phyloP scores from a whole-genome alignment of 2,888 invertebrate genomes.

The Caradrina kadenii region DNA sequence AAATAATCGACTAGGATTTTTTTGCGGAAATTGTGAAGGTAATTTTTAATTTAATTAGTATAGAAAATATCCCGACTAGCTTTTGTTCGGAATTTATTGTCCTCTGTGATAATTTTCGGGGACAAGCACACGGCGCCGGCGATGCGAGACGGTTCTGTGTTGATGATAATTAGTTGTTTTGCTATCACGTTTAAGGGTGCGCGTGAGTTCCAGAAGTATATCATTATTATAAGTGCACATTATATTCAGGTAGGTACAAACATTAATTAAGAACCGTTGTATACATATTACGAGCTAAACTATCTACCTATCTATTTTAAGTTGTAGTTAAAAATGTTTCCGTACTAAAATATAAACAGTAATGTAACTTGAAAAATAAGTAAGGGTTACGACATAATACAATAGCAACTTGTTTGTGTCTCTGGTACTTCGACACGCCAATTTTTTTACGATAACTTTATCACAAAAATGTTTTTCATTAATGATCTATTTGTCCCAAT shows the following conservation, averaged over 20 bases:
- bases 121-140: background rate
- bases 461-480: constrained; percentile 19
- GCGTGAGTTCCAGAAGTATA: constrained; percentile 33
- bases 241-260: constrained; percentile 11
- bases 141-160: constrained; percentile 17
- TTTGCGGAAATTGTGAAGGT: constrained; percentile 53
- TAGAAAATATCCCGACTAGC: constrained; percentile 34
- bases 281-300: background rate
- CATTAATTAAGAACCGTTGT: background rate
- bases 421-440: background rate
- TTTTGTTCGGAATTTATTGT: constrained; percentile 19
- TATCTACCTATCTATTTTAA: background rate
- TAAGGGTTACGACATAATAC: background rate
- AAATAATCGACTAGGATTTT: constrained; percentile 30
- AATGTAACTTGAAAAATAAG: background rate
- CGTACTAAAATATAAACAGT: background rate
- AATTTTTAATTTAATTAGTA: constrained; percentile 40
- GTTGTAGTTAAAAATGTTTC: background rate
- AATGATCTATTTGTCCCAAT: constrained; percentile 34
- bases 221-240: background rate
- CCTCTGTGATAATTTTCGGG: constrained; percentile 27
- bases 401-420: constrained; percentile 1
- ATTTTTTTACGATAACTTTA: constrained; percentile 9
- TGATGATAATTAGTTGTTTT: constrained; percentile 27
- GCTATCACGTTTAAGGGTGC: constrained; percentile 5